Conservation (phyloP, 1,140 invertebrate species). For the Cylas formicarius region DNA sequence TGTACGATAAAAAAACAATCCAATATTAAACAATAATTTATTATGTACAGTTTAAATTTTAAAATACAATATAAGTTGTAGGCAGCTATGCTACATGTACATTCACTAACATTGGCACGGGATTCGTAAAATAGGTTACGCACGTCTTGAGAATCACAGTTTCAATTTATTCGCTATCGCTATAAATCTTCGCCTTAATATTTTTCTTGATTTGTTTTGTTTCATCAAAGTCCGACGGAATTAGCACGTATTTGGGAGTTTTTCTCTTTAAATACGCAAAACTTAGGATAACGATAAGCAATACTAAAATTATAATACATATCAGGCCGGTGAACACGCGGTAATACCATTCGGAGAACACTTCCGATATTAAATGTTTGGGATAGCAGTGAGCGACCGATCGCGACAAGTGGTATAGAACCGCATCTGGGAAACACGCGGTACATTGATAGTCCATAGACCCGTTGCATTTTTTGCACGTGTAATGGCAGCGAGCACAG, state of each 20-base stretch:
- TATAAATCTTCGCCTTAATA: slow-evolving; percentile 28
- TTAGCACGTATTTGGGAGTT: slow-evolving; percentile 13
- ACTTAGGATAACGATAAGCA: too few relatives aligned
- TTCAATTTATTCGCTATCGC: slow-evolving; percentile 30
- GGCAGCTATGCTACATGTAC: too few relatives aligned
- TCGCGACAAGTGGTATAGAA: slow-evolving; percentile 30
- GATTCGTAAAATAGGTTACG: too few relatives aligned
- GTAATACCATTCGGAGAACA: slow-evolving; percentile 36
- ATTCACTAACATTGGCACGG: too few relatives aligned
- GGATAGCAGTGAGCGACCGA: slow-evolving; percentile 42
- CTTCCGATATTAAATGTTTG: slow-evolving; percentile 28
- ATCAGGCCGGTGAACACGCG: slow-evolving; percentile 14
- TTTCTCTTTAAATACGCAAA: slow-evolving; percentile 14
- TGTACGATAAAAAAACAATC: too few relatives aligned
- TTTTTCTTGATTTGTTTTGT: slow-evolving; percentile 27
- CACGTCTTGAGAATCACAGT: too few relatives aligned
- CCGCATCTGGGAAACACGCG: slow-evolving; percentile 47
- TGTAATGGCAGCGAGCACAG: slow-evolving; percentile 50
- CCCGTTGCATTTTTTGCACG: slow-evolving; percentile 49
- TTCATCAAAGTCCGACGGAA: slow-evolving; percentile 11
- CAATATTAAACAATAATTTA: too few relatives aligned
- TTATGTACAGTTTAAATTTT: too few relatives aligned
- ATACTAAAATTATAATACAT: slow-evolving; percentile 6
- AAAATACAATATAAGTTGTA: too few relatives aligned
- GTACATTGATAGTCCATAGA: slow-evolving; percentile 51